phyloP scores from a whole-genome alignment of 1,140 invertebrate species.

The Maconellicoccus hirsutus region DNA sequence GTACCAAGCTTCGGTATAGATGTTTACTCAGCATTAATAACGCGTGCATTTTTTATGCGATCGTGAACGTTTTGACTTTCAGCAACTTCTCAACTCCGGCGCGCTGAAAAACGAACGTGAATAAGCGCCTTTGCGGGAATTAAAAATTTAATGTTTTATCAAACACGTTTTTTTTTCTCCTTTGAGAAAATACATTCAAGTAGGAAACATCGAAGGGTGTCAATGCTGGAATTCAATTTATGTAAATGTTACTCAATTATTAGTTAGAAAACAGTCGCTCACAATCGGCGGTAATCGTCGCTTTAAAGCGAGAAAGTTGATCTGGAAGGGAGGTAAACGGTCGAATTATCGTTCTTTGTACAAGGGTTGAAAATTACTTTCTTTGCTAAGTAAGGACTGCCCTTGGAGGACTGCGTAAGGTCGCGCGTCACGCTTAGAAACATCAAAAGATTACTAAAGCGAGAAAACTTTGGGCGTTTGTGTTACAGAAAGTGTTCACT shows the following conservation, averaged over 20 bases:
- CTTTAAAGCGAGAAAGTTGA: slow-evolving; percentile 3
- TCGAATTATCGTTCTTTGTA: background rate
- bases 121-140: background rate
- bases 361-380: background rate
- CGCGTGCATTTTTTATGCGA: background rate
- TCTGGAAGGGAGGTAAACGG: background rate
- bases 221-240: background rate
- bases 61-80: background rate
- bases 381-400: background rate
- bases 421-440: background rate
- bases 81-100: too few relatives aligned
- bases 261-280: background rate
- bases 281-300: background rate
- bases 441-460: background rate
- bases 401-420: slow-evolving; percentile 6
- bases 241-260: slow-evolving; percentile 5
- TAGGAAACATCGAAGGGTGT: background rate
- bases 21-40: background rate
- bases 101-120: too few relatives aligned
- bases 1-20: background rate
- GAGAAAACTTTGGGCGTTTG: background rate
- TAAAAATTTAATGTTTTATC: background rate
- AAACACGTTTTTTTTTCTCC: background rate
- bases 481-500: background rate
- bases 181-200: background rate